Evolutionary conservation across 2,888 invertebrate species (phyloP), one percentile per base, ranked within the genome.

Genomic region (Ochropleura leucogaster): DNA sequence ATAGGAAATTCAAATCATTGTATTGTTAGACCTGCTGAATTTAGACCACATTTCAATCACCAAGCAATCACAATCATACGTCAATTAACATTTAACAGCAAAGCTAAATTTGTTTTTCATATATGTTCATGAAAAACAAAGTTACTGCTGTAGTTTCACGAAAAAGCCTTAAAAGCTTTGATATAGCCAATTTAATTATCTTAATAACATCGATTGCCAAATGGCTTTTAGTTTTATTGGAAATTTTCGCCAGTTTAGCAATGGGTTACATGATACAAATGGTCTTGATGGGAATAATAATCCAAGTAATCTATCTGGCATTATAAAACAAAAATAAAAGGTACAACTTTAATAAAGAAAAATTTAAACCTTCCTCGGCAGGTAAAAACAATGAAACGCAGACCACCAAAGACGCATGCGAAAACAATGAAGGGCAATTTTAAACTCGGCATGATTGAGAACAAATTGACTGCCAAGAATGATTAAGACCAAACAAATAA

Each of bases 351-450:
- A 42, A 6, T 4, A 40, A 44, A 62, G n/a, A n/a, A n/a, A 30
- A 30, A 30, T 2, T 30, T 1, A 30, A 30, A 30, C 30, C 30
- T 30, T 30, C 30, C 30, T 30, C 30, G 30, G 30, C 30, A 30
- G 30, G 30, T 30, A 30, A 30, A 44, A 44, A 44, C 44, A 44
- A 44, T 44, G 44, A 62, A 62, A 62, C 14, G 14, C 44, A 20
- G 62, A 46, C 30, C n/a, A 71, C 10, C 20, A 30, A 51, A 59
- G 20, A 59, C 3, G 49, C 60, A 4, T 20, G 40, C 6, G n/a
- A 47, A 57, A 57, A 16, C 18, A 51, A 68, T 46, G n/a, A 47
- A 18, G 16, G 14, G 14, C 44, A 67, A 51, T 74, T 74, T 73
- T n/a, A 51, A 44, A 72, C 16, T 12, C 51, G 18, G 16, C 16